Evolutionary conservation across 2,797 vertebrate genomes (phyloP), one percentile per base, ranked within the genome.

Genomic region (Tauraco hartlaubi): DNA sequence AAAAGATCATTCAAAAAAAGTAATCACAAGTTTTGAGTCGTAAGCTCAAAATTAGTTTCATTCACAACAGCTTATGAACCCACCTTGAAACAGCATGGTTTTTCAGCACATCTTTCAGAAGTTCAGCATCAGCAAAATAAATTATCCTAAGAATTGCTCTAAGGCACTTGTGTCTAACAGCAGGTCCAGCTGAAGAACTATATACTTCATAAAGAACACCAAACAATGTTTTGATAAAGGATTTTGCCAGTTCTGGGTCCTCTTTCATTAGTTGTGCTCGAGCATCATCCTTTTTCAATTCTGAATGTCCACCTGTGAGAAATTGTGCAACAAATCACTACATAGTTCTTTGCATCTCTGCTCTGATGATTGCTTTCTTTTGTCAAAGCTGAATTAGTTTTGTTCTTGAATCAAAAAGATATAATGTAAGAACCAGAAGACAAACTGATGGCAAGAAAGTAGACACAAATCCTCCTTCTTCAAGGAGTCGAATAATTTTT

Each of bases 151-250:
- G 99, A 98, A 99, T 99, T 99, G 99, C 99, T 99, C 99, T 99
- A 99, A 99, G 99, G 99, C 99, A 99, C 99, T 99, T 99, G 98
- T 99, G 99, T 99, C 99, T 99, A 98, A 99, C 99, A 87, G 99
- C 99, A 95, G 99, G 99, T 96, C 99, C 99, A 96, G 99, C 99
- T 43, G 99, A 99, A 95, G 99, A 99, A 98, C 99, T 99, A 98
- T 99, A 99, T 75, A 99, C 99, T 98, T 99, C 99, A 97, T 99
- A 99, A 97, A 99, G 99, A 97, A 99, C 99, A 96, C 99, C 99
- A 95, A 99, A 99, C 90, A 99, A 98, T 52, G 99, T 99, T 99
- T 99, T 99, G 97, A 99, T 99, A 97, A 99, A 99, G 98, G 99
- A 99, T 98, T 99, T 99, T 83, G 99, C 99, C 97, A 99, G 98